Conservation (phyloP, 2,888 invertebrate genomes). For the Escarpia spicata region DNA sequence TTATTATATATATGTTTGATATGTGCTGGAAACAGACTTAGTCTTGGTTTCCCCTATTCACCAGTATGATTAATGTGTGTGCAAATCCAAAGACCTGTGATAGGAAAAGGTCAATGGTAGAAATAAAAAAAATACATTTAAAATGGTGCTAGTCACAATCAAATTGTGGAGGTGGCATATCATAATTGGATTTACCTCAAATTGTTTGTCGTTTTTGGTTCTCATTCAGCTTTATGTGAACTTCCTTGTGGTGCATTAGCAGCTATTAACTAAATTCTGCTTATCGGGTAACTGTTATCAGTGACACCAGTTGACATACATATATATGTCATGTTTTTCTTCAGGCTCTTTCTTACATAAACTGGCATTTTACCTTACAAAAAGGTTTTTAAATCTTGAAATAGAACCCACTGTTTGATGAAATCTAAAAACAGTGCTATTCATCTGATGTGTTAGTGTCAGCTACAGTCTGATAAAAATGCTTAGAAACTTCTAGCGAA, state of each 20-base stretch:
- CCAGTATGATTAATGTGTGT: too few species aligned
- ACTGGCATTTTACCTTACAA: not conserved
- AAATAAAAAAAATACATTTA: not conserved
- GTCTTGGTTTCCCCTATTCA: too few species aligned
- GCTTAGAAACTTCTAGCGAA: not conserved
- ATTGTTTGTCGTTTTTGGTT: not conserved
- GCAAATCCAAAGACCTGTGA: not conserved
- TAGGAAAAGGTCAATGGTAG: too few species aligned
- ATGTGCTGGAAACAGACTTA: too few species aligned
- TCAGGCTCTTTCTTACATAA: not conserved
- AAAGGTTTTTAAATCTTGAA: not conserved
- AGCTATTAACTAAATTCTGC: too few species aligned
- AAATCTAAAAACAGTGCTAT: not conserved
- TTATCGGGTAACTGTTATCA: too few species aligned
- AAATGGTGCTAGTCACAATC: not conserved
- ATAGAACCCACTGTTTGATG: too few species aligned
- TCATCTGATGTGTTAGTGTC: not conserved
- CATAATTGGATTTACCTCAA: not conserved
- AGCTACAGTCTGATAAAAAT: not conserved
- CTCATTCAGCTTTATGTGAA: too few species aligned
- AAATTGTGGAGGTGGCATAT: not conserved
- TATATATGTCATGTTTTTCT: not conserved
- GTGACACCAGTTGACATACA: too few species aligned
- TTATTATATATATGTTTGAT: too few species aligned
- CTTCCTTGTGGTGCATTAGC: too few species aligned